Conservation (phyloP, 2,113 vertebrate genomes). For the Puffinus mauretanicus region DNA sequence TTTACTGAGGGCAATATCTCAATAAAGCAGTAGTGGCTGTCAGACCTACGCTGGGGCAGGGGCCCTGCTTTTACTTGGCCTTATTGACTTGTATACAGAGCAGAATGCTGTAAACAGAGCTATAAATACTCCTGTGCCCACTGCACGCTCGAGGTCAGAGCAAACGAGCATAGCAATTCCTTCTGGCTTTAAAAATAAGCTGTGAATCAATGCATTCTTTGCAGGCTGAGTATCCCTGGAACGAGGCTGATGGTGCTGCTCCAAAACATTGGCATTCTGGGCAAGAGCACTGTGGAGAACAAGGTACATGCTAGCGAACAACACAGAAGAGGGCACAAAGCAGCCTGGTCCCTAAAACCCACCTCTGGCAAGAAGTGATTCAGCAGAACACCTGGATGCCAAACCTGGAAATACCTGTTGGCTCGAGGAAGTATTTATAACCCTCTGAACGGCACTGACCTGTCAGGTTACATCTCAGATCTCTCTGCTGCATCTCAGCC, state of each 20-base stretch:
- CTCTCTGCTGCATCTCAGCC: background rate
- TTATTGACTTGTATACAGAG: background rate
- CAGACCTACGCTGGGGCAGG: background rate
- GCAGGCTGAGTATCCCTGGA: background rate
- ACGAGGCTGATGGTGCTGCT: background rate
- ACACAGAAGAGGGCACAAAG: background rate
- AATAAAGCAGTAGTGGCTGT: slow-evolving; percentile 5
- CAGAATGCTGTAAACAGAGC: slow-evolving; percentile 38
- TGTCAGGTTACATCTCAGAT: background rate
- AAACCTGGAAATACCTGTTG: background rate
- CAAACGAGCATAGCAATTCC: slow-evolving; percentile 18
- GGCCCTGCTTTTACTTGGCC: background rate
- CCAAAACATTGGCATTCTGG: background rate
- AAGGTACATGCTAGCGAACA: background rate
- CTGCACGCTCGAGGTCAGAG: slow-evolving; percentile 26
- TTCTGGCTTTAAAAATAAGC: slow-evolving; percentile 52
- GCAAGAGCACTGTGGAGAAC: background rate
- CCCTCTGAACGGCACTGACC: background rate
- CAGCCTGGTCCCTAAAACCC: background rate
- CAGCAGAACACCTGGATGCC: background rate
- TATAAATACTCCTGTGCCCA: slow-evolving; percentile 50
- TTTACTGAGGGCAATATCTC: background rate
- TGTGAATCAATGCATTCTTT: slow-evolving; percentile 44
- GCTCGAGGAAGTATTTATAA: background rate
- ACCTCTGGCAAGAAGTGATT: background rate